Evolutionary conservation across 2,888 invertebrate genomes (phyloP).

Genomic region (Cheilosia grossa): DNA sequence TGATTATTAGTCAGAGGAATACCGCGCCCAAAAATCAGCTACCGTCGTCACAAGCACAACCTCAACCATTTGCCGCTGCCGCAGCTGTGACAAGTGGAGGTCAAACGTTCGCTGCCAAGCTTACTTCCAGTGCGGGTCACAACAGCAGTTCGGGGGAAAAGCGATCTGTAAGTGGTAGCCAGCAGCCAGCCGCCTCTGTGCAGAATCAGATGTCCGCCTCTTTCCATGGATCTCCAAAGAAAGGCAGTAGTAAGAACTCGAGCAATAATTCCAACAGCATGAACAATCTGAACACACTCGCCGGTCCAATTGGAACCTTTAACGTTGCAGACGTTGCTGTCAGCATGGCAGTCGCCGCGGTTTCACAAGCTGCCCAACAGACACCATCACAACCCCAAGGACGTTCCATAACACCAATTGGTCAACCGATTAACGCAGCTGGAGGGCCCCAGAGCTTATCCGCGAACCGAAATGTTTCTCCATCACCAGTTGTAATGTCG

Average conservation of each 20-base stretch:
- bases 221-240: constrained; percentile 70
- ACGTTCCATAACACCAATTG: constrained; percentile 82
- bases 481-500: constrained; percentile 78
- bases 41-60: constrained; percentile 40
- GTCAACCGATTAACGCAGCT: constrained; percentile 77
- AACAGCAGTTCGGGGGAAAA: constrained; percentile 74
- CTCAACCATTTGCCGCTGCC: constrained; percentile 52
- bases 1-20: constrained; percentile 85
- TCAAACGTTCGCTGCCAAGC: constrained; percentile 84
- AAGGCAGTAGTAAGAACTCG: constrained; percentile 46
- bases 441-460: constrained; percentile 19
- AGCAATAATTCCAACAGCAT: constrained; percentile 66
- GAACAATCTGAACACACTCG: constrained; percentile 79
- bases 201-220: constrained; percentile 66
- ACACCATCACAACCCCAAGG: constrained; percentile 57
- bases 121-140: constrained; percentile 82
- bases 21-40: constrained; percentile 75
- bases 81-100: constrained; percentile 67
- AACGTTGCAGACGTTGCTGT: constrained; percentile 82
- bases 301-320: constrained; percentile 82
- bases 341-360: constrained; percentile 80
- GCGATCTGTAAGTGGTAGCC: constrained; percentile 35
- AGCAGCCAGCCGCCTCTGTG: constrained; percentile 65
- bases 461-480: constrained; percentile 72
- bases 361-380: constrained; percentile 76